Evolutionary conservation across 2,113 vertebrate species (phyloP).

Genomic region (Cavia aperea): DNA sequence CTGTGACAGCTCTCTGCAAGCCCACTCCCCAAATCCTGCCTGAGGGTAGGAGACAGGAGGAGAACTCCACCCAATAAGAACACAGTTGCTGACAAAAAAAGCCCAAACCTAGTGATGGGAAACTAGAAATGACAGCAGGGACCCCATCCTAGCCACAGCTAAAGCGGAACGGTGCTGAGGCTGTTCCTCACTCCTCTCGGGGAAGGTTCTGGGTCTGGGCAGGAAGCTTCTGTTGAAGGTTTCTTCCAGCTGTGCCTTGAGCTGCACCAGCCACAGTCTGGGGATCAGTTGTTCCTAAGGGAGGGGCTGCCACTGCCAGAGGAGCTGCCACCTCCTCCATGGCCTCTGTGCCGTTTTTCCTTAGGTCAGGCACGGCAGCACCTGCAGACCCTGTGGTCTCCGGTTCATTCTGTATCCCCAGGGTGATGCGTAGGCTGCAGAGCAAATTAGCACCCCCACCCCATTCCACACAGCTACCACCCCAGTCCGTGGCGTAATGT

Average conservation of each 20-base stretch:
- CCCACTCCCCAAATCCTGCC: background rate
- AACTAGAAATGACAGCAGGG: background rate
- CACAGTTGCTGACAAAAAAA: background rate
- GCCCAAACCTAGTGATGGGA: background rate
- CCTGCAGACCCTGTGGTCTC: background rate
- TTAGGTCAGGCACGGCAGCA: background rate
- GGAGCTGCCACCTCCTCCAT: background rate
- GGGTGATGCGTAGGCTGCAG: background rate
- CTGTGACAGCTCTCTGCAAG: background rate
- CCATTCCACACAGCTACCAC: rapidly evolving
- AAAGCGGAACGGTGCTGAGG: background rate
- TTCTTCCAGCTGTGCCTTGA: background rate
- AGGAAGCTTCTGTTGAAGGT: rapidly evolving
- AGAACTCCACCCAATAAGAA: background rate
- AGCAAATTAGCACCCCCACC: rapidly evolving
- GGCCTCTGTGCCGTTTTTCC: rapidly evolving
- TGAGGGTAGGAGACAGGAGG: background rate
- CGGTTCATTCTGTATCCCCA: background rate
- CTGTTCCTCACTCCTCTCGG: background rate
- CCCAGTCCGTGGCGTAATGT: rapidly evolving
- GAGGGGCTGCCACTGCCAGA: background rate
- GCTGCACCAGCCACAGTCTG: no score
- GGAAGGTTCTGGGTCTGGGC: rapidly evolving
- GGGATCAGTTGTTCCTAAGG: background rate
- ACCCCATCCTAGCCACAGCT: background rate